Evolutionary conservation across 2,888 invertebrate genomes (phyloP).

Genomic region (Dorcus hopei): DNA sequence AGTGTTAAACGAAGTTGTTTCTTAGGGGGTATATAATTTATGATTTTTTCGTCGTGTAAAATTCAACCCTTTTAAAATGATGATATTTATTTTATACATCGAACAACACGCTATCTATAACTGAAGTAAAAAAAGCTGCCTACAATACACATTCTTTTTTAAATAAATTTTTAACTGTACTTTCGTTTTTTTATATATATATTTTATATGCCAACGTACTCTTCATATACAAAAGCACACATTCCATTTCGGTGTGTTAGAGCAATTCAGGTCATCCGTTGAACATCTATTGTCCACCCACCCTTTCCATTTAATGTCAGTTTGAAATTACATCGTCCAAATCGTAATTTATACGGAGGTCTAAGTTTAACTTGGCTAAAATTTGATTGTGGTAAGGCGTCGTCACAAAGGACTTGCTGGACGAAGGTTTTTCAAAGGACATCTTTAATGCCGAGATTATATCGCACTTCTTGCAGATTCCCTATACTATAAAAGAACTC

Average conservation of each 20-base stretch:
- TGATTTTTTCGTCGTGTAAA: conserved; percentile 11
- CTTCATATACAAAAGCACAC: too few relatives aligned
- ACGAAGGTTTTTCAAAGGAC: conserved; percentile 25
- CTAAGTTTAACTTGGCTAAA: conserved; percentile 13
- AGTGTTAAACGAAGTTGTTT: conserved; percentile 18
- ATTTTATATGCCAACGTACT: too few relatives aligned
- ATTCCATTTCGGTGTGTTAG: too few relatives aligned
- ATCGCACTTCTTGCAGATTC: conserved; percentile 23
- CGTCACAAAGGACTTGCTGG: conserved; percentile 27
- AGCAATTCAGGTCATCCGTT: conserved; percentile 24
- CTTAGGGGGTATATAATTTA: conserved; percentile 12
- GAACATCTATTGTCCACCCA: conserved; percentile 30
- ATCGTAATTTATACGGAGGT: conserved; percentile 15
- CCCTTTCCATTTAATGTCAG: conserved; percentile 25
- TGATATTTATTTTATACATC: too few relatives aligned
- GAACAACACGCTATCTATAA: too few relatives aligned
- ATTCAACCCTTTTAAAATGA: conserved; percentile 9
- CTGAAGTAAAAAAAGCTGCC: too few relatives aligned
- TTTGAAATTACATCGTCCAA: conserved; percentile 25
- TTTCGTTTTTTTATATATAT: too few relatives aligned
- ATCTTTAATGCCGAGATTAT: conserved; percentile 30
- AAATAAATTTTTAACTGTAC: too few relatives aligned
- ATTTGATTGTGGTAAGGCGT: conserved; percentile 25
- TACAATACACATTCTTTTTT: too few relatives aligned
- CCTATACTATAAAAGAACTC: conserved; percentile 11